phyloP scores from a whole-genome alignment of 2,888 invertebrate genomes.

The Lymantria monacha region DNA sequence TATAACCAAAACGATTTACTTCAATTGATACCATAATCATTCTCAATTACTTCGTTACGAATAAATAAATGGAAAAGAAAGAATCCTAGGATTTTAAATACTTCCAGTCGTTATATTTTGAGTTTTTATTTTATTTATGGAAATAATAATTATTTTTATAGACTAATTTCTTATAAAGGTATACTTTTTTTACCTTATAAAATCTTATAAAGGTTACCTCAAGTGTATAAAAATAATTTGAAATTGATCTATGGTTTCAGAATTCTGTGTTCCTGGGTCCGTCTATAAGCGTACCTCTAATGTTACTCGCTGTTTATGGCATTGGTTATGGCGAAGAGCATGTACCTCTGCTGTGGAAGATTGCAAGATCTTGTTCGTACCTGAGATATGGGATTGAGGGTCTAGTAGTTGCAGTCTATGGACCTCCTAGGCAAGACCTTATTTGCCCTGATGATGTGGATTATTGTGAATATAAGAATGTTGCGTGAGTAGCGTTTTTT shows the following conservation, averaged over 20 bases:
- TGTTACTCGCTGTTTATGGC: slow-evolving; percentile 93
- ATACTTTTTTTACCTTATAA: too few species aligned
- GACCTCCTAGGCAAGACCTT: slow-evolving; percentile 87
- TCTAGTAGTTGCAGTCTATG: slow-evolving; percentile 90
- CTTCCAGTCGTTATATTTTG: too few species aligned
- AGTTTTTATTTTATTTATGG: too few species aligned
- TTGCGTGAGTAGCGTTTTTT: slow-evolving; percentile 66
- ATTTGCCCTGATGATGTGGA: slow-evolving; percentile 87
- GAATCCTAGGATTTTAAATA: too few species aligned
- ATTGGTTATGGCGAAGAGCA: slow-evolving; percentile 90
- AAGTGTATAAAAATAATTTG: too few species aligned
- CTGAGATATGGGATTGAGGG: slow-evolving; percentile 92
- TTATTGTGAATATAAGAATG: slow-evolving; percentile 89
- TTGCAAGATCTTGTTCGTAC: slow-evolving; percentile 92
- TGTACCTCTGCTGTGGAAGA: slow-evolving; percentile 87
- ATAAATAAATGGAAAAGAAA: too few species aligned
- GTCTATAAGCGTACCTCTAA: slow-evolving; percentile 91
- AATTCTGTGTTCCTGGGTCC: slow-evolving; percentile 96
- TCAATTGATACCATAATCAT: too few species aligned
- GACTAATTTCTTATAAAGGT: too few species aligned
- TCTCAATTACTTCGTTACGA: too few species aligned
- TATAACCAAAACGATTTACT: too few species aligned
- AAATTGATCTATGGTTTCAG: slow-evolving; percentile 68
- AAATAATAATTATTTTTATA: too few species aligned
- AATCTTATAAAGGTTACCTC: too few species aligned